Evolutionary conservation across 2,113 vertebrate species (phyloP).

Genomic region (Ondatra zibethicus): DNA sequence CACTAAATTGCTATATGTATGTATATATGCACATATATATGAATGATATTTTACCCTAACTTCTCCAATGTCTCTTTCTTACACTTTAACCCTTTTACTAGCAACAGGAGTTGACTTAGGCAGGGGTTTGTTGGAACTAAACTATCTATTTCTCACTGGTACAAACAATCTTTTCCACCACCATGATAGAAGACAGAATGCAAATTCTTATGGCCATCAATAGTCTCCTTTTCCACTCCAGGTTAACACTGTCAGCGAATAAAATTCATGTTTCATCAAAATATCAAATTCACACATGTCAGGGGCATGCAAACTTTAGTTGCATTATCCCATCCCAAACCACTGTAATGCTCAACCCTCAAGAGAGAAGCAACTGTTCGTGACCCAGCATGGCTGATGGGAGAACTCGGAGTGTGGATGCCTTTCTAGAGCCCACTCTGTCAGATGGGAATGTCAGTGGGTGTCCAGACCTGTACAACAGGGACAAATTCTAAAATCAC

Average conservation of each 20-base stretch:
- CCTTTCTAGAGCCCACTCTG: neutral
- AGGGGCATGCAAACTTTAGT: neutral
- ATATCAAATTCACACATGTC: constrained; percentile 48
- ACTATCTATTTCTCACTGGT: neutral
- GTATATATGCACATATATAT: too few relatives aligned
- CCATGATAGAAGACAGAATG: neutral
- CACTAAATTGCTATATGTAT: neutral
- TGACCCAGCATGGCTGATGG: neutral
- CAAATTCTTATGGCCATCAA: neutral
- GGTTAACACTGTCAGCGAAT: neutral
- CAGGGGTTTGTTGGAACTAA: neutral
- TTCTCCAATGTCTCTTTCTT: constrained; percentile 36
- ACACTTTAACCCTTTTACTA: constrained; percentile 10
- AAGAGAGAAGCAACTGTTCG: neutral
- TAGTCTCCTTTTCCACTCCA: neutral
- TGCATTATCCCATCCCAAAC: neutral
- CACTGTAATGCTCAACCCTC: neutral
- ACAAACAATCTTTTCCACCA: neutral
- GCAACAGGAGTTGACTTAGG: constrained; percentile 13
- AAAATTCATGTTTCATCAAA: constrained; percentile 30
- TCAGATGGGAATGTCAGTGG: neutral
- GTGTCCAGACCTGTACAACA: neutral
- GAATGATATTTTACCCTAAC: constrained; percentile 4
- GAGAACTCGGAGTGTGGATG: neutral
- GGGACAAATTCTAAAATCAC: neutral